Evolutionary conservation across 2,888 invertebrate genomes (phyloP).

Genomic region (Eupithecia dodoneata): DNA sequence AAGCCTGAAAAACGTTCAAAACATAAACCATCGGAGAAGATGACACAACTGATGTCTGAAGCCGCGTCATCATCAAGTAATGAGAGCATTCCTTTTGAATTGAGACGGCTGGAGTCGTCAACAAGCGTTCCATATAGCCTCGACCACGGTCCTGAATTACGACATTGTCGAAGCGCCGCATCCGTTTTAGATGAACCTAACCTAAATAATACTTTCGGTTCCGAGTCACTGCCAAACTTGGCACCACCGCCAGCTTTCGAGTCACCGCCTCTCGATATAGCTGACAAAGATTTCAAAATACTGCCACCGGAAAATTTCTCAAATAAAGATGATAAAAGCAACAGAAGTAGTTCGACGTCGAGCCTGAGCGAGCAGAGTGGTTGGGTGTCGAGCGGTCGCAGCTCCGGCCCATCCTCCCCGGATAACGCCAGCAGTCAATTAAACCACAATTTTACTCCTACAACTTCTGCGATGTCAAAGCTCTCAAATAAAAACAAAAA

Average conservation of each 20-base stretch:
- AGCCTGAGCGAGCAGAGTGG: slow-evolving; percentile 93
- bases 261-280: slow-evolving; percentile 80
- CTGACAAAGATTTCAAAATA: slow-evolving; percentile 81
- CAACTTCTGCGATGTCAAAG: slow-evolving; percentile 62
- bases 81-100: slow-evolving; percentile 80
- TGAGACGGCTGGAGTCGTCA: slow-evolving; percentile 83
- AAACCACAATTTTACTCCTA: slow-evolving; percentile 75
- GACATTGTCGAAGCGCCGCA: slow-evolving; percentile 84
- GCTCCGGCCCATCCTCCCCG: slow-evolving; percentile 86
- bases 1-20: slow-evolving; percentile 78
- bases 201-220: slow-evolving; percentile 80
- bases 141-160: slow-evolving; percentile 76
- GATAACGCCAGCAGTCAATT: slow-evolving; percentile 82
- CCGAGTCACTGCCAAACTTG: slow-evolving; percentile 89
- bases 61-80: slow-evolving; percentile 86
- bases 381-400: slow-evolving; percentile 92
- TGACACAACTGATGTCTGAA: slow-evolving; percentile 81
- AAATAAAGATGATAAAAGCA: slow-evolving; percentile 73
- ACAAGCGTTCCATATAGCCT: slow-evolving; percentile 87
- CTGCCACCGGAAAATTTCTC: slow-evolving; percentile 79
- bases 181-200: slow-evolving; percentile 84
- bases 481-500: slow-evolving; percentile 51
- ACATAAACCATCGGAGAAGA: slow-evolving; percentile 80
- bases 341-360: slow-evolving; percentile 85
- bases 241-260: slow-evolving; percentile 86